Evolutionary conservation across 2,113 vertebrate species (phyloP).

Genomic region (Syngnathus scovelli): DNA sequence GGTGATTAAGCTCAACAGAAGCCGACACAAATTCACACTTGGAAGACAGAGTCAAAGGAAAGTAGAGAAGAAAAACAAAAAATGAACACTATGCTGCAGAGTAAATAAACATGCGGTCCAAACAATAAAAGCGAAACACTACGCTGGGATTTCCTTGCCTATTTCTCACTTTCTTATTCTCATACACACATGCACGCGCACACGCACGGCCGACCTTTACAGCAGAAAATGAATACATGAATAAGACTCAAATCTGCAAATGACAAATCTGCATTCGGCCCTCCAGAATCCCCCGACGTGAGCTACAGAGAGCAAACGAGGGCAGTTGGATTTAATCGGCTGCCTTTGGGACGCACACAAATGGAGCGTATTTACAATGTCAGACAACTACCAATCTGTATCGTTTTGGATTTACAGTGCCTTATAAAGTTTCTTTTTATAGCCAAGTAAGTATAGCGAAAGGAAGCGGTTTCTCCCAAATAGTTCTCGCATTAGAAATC

Average conservation of each 20-base stretch:
- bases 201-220: conserved; percentile 56
- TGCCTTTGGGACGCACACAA: conserved; percentile 19
- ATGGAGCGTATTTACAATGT: not conserved
- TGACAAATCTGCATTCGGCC: conserved; percentile 66
- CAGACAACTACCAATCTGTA: not conserved
- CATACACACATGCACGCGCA: conserved; percentile 14
- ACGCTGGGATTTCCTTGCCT: not conserved
- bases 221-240: conserved; percentile 62
- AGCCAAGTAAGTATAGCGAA: conserved; percentile 1
- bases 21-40: no score
- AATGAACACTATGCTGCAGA: not conserved
- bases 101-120: not conserved
- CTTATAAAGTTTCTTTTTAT: not conserved
- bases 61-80: no score
- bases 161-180: conserved; percentile 6
- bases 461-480: not conserved
- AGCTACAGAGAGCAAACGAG: conserved; percentile 56
- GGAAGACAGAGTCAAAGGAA: no score
- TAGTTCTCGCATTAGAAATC: not conserved
- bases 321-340: conserved; percentile 53
- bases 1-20: no score
- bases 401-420: no score
- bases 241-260: conserved; percentile 63
- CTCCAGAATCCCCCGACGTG: conserved; percentile 43
- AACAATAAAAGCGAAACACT: not conserved